Evolutionary conservation across 1,140 invertebrate genomes (phyloP).

Genomic region (Lucilia cuprina): DNA sequence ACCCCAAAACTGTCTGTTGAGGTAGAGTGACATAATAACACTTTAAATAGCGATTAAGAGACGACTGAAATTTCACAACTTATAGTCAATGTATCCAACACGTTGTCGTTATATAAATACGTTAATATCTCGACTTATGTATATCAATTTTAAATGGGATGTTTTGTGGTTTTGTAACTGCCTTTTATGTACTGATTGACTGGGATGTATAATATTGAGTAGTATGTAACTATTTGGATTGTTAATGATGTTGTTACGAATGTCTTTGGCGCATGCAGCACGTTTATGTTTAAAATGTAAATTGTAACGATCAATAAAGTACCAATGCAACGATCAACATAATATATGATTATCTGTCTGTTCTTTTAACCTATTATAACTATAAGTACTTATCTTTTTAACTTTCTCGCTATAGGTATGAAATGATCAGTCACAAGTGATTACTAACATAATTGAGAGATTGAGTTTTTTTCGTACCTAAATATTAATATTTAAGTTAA

Average conservation of each 20-base stretch:
- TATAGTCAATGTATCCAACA: neutral
- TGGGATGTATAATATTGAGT: neutral
- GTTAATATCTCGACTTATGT: neutral
- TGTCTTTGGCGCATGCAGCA: slow-evolving; percentile 5
- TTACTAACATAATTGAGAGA: neutral
- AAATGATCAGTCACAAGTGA: neutral
- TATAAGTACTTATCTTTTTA: neutral
- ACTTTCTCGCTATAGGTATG: neutral
- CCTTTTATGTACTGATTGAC: slow-evolving; percentile 33
- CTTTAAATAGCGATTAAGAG: too few species aligned
- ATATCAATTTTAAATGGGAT: slow-evolving; percentile 24
- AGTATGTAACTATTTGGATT: neutral
- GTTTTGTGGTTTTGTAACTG: slow-evolving; percentile 21
- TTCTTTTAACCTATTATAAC: neutral
- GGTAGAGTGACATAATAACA: too few species aligned
- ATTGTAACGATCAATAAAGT: too few species aligned
- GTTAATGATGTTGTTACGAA: neutral
- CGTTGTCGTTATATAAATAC: neutral
- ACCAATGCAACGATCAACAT: neutral
- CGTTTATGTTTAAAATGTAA: neutral
- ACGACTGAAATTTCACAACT: too few species aligned
- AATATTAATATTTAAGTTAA: too few species aligned
- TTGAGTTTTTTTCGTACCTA: neutral
- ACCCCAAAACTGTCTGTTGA: too few species aligned
- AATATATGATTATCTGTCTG: neutral